These are phyloP conservation scores for Dynastes maya DNA, from an alignment of 2,888 invertebrate genomes.

Conservation along the genomic window DNA sequence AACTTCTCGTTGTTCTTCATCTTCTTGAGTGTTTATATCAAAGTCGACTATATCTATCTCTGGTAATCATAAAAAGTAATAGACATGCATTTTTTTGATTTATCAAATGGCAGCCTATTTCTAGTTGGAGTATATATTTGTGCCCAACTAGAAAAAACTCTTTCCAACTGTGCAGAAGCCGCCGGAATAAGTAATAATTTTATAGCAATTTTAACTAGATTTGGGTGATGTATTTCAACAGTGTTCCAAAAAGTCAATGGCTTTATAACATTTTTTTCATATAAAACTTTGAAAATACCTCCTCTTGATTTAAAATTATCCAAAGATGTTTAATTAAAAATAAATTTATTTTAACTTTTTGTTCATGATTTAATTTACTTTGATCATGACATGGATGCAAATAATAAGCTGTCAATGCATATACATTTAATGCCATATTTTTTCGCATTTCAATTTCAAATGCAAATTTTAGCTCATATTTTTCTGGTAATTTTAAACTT, in stretches of 20 bases:
- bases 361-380: neutral
- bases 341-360: neutral
- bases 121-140: neutral
- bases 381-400: neutral
- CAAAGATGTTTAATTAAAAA: neutral
- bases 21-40: no score
- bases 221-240: neutral
- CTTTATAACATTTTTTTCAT: neutral
- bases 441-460: neutral
- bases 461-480: neutral
- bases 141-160: neutral
- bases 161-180: neutral
- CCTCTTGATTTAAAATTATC: neutral
- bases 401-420: neutral
- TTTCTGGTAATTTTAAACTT: neutral
- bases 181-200: neutral
- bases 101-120: neutral
- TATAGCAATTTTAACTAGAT: neutral
- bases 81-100: neutral
- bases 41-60: no score
- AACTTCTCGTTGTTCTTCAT: no score
- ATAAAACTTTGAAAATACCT: neutral
- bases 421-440: neutral
- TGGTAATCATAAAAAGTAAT: no score
- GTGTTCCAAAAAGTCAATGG: neutral